Percentiles rank a stretch among this genome's conserved stretches.
Evolutionary conservation across 2,888 invertebrate genomes (phyloP).

Genomic region (Nymphalis c-album): DNA sequence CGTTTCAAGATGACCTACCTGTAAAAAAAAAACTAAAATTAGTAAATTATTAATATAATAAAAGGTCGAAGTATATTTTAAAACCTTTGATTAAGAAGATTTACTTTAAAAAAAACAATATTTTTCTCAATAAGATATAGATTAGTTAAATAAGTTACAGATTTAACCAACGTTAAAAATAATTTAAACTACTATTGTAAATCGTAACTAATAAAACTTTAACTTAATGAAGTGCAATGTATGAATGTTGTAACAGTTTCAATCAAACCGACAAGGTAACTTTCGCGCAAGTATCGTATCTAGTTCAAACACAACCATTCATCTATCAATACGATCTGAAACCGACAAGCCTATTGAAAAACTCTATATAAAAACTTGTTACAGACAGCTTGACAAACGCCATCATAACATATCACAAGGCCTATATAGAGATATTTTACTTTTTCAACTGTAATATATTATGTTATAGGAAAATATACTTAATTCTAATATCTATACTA

Average conservation of each 20-base stretch:
- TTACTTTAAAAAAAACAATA: no score
- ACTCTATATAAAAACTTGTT: constrained; percentile 17
- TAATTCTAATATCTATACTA: no score
- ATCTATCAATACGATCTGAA: constrained; percentile 3
- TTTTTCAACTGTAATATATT: no score
- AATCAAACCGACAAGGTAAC: background rate
- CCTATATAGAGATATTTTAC: background rate
- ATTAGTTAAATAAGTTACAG: no score
- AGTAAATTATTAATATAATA: no score
- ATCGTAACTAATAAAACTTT: background rate
- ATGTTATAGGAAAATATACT: no score
- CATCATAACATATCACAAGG: constrained; percentile 2
- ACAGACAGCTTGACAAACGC: constrained; percentile 15
- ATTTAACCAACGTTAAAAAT: background rate
- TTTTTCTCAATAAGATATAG: no score
- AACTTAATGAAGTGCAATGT: background rate
- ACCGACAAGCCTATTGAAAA: constrained; percentile 23
- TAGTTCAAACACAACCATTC: constrained; percentile 1
- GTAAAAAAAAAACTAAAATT: no score
- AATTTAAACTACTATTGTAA: background rate
- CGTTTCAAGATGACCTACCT: no score
- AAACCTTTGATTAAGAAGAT: no score
- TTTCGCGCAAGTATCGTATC: constrained; percentile 5
- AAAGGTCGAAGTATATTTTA: no score
- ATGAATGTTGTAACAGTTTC: background rate